Evolutionary conservation across 2,113 vertebrate genomes (phyloP).

Genomic region (Myiopsitta monachus): DNA sequence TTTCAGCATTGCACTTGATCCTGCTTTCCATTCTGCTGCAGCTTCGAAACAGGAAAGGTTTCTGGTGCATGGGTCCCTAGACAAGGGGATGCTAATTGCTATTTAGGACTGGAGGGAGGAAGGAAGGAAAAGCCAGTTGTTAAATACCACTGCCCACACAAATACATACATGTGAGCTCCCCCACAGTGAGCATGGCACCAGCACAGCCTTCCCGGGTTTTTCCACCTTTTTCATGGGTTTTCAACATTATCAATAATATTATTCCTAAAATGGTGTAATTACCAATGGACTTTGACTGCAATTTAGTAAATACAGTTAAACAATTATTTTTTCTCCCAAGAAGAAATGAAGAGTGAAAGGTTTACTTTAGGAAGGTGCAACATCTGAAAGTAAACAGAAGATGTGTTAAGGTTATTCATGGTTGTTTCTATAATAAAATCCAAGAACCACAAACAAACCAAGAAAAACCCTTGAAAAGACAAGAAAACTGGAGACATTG

Average conservation of each 20-base stretch:
- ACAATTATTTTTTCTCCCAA: neutral
- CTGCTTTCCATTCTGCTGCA: neutral
- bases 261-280: neutral
- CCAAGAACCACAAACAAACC: neutral
- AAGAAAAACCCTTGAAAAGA: neutral
- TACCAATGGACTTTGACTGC: neutral
- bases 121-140: neutral
- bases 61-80: neutral
- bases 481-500: neutral
- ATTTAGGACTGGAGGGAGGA: neutral
- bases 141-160: neutral
- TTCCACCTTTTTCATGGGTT: neutral
- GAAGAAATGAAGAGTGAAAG: neutral
- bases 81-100: neutral
- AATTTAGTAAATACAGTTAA: neutral
- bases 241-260: neutral
- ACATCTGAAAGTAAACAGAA: neutral
- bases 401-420: neutral
- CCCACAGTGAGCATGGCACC: neutral
- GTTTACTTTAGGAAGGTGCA: neutral
- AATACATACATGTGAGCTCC: neutral
- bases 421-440: neutral
- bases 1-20: neutral
- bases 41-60: neutral
- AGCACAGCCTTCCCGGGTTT: slow-evolving; percentile 5